Evolutionary conservation across 2,113 vertebrate genomes (phyloP).

Genomic region (Tursiops truncatus): DNA sequence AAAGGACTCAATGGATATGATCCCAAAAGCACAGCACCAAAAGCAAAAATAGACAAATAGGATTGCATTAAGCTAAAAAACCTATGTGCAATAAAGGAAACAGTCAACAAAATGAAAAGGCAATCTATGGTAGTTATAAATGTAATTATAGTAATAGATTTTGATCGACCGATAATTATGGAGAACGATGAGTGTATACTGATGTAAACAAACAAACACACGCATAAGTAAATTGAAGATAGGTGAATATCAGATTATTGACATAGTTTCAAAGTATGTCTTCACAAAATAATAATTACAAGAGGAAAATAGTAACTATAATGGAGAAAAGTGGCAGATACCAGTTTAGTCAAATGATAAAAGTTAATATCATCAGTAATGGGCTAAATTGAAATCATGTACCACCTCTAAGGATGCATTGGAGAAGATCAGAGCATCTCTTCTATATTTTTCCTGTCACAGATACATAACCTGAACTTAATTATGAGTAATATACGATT

Average conservation of each 20-base stretch:
- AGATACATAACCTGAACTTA: background rate
- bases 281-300: conserved; percentile 25
- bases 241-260: background rate
- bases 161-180: background rate
- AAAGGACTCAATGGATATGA: background rate
- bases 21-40: background rate
- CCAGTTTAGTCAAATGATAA: background rate
- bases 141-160: background rate
- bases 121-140: background rate
- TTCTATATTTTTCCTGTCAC: background rate
- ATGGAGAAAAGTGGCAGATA: background rate
- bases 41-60: background rate
- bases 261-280: background rate
- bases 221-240: background rate
- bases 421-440: background rate
- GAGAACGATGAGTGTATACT: background rate
- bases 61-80: background rate
- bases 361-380: background rate
- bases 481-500: background rate
- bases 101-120: background rate
- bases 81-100: background rate
- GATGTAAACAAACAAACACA: background rate
- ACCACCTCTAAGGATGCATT: background rate
- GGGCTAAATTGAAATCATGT: background rate
- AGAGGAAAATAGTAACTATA: background rate